phyloP scores from a whole-genome alignment of 2,888 invertebrate genomes.

The Nymphalis polychloros region DNA sequence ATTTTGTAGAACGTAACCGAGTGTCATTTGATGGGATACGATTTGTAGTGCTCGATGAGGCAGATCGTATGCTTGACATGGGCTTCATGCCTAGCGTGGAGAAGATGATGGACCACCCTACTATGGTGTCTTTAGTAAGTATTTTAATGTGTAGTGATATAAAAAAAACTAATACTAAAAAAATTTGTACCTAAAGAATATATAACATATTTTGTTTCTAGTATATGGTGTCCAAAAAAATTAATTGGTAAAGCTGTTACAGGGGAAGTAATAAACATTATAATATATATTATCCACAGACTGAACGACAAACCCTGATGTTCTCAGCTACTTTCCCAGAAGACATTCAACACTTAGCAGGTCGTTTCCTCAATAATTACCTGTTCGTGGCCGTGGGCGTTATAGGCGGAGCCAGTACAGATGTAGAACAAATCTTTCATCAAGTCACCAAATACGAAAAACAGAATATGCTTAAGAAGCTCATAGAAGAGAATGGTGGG shows the following conservation, averaged over 20 bases:
- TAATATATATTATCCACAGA: conserved; percentile 69
- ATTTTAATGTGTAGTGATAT: background rate
- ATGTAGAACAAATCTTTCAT: conserved; percentile 91
- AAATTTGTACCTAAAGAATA: no score
- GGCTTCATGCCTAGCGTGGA: conserved; percentile 98
- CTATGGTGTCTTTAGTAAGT: conserved; percentile 91
- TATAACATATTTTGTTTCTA: background rate
- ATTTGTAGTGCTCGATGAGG: conserved; percentile 97
- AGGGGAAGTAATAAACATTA: background rate
- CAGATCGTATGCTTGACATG: conserved; percentile 99
- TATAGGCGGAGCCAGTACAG: conserved; percentile 95
- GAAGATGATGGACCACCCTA: conserved; percentile 88
- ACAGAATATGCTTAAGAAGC: conserved; percentile 85
- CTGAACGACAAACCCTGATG: conserved; percentile 97
- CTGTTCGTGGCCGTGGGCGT: conserved; percentile 95
- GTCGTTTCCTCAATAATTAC: conserved; percentile 88
- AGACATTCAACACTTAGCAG: conserved; percentile 94
- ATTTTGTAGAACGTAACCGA: conserved; percentile 96
- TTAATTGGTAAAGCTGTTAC: background rate
- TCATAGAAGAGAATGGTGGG: conserved; percentile 83
- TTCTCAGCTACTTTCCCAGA: conserved; percentile 99
- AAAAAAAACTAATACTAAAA: background rate
- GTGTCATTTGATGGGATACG: conserved; percentile 93
- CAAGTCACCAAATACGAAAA: conserved; percentile 88
- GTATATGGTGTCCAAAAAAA: background rate